Conservation (phyloP, 2,797 vertebrate species). For the Sphenopsis melanotis region DNA sequence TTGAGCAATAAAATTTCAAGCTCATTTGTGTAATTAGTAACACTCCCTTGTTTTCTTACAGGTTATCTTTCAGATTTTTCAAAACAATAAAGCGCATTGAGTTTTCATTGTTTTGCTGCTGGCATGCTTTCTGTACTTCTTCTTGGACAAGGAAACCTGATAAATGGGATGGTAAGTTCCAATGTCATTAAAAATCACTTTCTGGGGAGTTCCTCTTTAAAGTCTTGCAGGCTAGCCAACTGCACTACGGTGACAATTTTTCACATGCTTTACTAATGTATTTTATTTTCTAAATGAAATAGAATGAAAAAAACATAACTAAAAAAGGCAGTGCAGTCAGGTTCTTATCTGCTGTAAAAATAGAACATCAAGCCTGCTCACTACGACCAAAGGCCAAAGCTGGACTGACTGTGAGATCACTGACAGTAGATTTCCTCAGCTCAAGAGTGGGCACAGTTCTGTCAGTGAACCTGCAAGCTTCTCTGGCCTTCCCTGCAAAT, state of each 20-base stretch:
- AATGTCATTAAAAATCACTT: not conserved
- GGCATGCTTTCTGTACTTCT: not conserved
- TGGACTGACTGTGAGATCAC: accelerated
- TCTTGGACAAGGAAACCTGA: not conserved
- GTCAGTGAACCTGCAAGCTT: not conserved
- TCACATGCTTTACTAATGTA: not conserved
- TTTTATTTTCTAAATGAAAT: not conserved
- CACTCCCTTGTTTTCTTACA: not conserved
- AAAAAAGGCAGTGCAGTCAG: not conserved
- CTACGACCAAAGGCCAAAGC: not conserved
- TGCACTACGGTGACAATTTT: not conserved
- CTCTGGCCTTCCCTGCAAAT: not conserved
- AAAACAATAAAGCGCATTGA: not conserved
- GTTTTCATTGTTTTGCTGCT: not conserved
- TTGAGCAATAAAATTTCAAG: not conserved
- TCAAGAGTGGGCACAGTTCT: not conserved
- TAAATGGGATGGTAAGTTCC: not conserved
- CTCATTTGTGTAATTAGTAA: not conserved
- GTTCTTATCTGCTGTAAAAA: not conserved
- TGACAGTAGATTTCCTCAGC: not conserved
- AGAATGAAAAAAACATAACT: not conserved
- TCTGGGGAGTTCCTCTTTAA: not conserved
- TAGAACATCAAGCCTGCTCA: not conserved
- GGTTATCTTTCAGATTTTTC: not conserved
- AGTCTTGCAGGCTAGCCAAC: not conserved